Evolutionary conservation across 1,140 invertebrate genomes (phyloP), one percentile per base, ranked within the genome.

Genomic region (Papilio aristodemus): DNA sequence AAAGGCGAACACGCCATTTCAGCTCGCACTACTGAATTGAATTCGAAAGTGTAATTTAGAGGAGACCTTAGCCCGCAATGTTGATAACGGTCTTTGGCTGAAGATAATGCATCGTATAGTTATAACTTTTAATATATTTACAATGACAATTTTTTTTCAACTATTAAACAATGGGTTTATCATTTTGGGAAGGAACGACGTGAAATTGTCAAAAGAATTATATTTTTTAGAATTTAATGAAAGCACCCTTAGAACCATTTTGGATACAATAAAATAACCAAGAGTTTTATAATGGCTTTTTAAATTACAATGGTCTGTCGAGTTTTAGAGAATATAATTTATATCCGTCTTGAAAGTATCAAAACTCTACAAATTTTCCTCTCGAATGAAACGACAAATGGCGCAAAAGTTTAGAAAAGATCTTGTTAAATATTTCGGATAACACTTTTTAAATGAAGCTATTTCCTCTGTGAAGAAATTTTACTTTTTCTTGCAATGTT

Each of bases 361-460:
- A 50, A 50, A 22, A 22, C 17, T 50, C 8, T 13, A 50, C 43
- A 50, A 50, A 19, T 50, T 50, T 9, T 50, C 19, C 43, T 19
- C 43, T 50, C 19, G 9, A 50, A 50, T 22, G 19, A 46, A 19
- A 46, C 14, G 43, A 46, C 43, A 46, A 43, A 43, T 46, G 41
- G 14, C 41, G 41, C 14, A 43, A 43, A 50, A 50, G 17, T 50
- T 50, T 50, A 19, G 22, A 54, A 54, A 9, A 25, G 46, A 54
- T 54, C 46, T 25, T 54, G 19, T 25, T 54, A 22, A 54, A 4
- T 3, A 46, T 46, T 25, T 54, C 19, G 10, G 46, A 11, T 10
- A 54, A 54, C 5, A 54, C 19, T 22, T 54, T 54, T 54, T 25
- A 13, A 46, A 54, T 11, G 19, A 22, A 2, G 4, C 8, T 46